These are phyloP conservation scores for Noctua janthina DNA, from an alignment of 2,888 invertebrate genomes.

Conservation along the genomic window DNA sequence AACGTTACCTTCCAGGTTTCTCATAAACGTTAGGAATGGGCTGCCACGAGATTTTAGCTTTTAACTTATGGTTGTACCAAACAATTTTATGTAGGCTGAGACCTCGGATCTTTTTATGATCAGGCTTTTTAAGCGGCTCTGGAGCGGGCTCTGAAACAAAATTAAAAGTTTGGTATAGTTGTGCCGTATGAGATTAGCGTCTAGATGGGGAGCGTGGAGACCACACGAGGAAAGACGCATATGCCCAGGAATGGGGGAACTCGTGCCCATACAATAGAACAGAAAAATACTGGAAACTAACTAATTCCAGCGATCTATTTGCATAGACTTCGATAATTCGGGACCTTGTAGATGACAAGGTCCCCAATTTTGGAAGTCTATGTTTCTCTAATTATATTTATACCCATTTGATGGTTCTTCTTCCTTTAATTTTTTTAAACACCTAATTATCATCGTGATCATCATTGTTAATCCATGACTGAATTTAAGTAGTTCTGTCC, in stretches of 20 bases:
- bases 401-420: background rate
- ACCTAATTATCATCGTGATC: too few relatives aligned
- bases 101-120: slow-evolving; percentile 77
- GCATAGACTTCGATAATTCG: too few relatives aligned
- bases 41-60: slow-evolving; percentile 85
- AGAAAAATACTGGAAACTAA: background rate
- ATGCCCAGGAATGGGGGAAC: background rate
- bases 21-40: slow-evolving; percentile 73
- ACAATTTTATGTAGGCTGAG: slow-evolving; percentile 83
- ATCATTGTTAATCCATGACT: too few relatives aligned
- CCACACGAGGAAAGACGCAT: background rate
- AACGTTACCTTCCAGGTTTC: slow-evolving; percentile 76
- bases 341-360: too few relatives aligned
- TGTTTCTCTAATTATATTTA: too few relatives aligned
- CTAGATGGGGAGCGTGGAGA: background rate
- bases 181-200: background rate
- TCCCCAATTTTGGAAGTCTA: too few relatives aligned
- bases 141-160: slow-evolving; percentile 75
- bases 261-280: background rate
- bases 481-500: too few relatives aligned
- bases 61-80: slow-evolving; percentile 84
- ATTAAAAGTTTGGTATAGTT: background rate
- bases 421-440: background rate
- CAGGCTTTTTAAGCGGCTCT: slow-evolving; percentile 76
- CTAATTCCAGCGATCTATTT: background rate